Conservation (phyloP, 2,113 vertebrate genomes). For the Podarcis cretensis region DNA sequence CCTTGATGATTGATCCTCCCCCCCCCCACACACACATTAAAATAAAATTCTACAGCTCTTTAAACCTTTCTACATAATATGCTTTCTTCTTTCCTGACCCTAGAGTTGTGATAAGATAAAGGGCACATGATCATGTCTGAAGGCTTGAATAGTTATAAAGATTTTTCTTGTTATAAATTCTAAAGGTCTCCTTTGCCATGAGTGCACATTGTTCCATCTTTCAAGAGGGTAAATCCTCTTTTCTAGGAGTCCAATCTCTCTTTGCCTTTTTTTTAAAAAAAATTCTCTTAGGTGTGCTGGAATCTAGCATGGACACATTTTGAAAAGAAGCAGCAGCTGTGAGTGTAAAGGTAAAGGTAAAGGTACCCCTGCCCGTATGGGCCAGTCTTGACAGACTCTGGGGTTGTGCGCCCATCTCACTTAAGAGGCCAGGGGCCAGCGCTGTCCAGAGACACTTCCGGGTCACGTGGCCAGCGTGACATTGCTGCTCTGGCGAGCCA, state of each 20-base stretch:
- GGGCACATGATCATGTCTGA: background rate
- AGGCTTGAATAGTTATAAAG: background rate
- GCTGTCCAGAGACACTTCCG: too few species aligned
- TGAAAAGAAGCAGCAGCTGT: background rate
- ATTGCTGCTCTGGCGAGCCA: too few species aligned
- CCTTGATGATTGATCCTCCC: background rate
- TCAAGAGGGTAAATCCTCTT: background rate
- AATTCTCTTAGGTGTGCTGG: background rate
- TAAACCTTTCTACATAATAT: background rate
- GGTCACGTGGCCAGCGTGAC: too few species aligned
- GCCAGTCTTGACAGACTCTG: too few species aligned
- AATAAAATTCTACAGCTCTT: background rate
- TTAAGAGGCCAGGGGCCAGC: too few species aligned
- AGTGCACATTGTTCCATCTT: background rate
- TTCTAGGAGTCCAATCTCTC: background rate
- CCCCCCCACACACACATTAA: too few species aligned
- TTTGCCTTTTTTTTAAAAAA: background rate
- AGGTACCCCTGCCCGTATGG: too few species aligned
- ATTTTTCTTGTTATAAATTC: background rate
- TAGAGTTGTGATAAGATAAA: background rate
- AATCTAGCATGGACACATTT: background rate
- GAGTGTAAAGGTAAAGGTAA: too few species aligned
- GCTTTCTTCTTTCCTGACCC: background rate
- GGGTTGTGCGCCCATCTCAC: too few species aligned
- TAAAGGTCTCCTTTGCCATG: background rate